Base-by-base conservation (phyloP, 2,888 invertebrate genomes). In the Sarcophaga rosellei region DNA sequence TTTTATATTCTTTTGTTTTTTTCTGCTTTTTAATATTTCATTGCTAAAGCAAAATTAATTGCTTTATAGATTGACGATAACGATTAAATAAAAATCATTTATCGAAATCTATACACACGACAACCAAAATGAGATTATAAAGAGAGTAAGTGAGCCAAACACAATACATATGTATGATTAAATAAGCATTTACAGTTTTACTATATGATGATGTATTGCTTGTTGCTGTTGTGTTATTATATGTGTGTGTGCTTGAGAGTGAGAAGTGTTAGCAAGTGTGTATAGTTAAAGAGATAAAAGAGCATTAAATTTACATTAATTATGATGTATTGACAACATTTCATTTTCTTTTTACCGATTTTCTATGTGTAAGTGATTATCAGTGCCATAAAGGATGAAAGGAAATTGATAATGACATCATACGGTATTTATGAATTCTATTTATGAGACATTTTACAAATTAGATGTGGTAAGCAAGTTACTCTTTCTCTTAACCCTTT, bases 251-350 rank as follows among this genome's bases (percentile, higher is more conserved):
- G 53, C 17, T 53, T 15, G 53, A 53, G 53, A 53, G 5, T 53
- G 8, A 35, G 35, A 35, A 35, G 35, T 35, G 2, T 35, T 35
- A 6, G 8, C 8, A 35, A 35, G 35, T 35, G 35, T 35, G 35
- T 35, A 8, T 35, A 6, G 35, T 35, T 15, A 2, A 12, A 47
- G 47, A 47, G 47, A 47, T 15, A 15, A 47, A 15, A 47, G 47
- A 47, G 47, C 53, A 66, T 68, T 74, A 61, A 62, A 57, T 75
- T 44, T 25, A 44, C 75, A 57, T 81, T 75, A 75, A 81, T 81
- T 81, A 75, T 75, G 44, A 57, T 75, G 44, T 68, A 62, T 59
- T 61, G 35, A 47, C n/a, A n/a, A 35, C 35, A 35, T 35, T 35
- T 10, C 35, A 35, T 35, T 35, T 35, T 35, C 8, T 8, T 10